Conservation (phyloP, 2,113 vertebrate species). For the Bolborhynchus lineola region DNA sequence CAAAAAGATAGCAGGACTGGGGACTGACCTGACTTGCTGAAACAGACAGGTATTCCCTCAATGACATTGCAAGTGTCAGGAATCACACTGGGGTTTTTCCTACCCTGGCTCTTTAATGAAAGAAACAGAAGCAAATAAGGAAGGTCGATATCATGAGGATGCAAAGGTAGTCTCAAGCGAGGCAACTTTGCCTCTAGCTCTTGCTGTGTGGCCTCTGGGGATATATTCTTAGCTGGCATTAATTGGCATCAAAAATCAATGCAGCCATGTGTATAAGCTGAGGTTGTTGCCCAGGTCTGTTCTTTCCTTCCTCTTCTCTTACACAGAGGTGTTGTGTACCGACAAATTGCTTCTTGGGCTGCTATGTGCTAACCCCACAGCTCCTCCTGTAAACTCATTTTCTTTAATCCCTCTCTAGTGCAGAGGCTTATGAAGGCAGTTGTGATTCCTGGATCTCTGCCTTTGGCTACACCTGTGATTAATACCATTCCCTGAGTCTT, state of each 20-base stretch:
- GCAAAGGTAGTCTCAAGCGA: background rate
- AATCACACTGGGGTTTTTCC: background rate
- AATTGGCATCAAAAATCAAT: constrained; percentile 19
- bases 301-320: background rate
- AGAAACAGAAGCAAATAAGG: background rate
- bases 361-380: background rate
- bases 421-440: background rate
- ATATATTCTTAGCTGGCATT: background rate
- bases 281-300: background rate
- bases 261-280: background rate
- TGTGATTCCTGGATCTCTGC: background rate
- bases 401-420: background rate
- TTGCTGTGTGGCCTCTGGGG: background rate
- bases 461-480: constrained; percentile 10
- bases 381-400: background rate
- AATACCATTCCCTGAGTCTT: background rate
- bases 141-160: background rate
- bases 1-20: background rate
- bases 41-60: background rate
- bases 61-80: background rate
- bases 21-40: background rate
- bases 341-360: background rate
- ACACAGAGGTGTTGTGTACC: background rate
- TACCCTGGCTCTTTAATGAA: background rate
- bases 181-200: background rate